Evolutionary conservation across 2,888 invertebrate genomes (phyloP), one percentile per base, ranked within the genome.

Genomic region (Embidobia sp.): DNA sequence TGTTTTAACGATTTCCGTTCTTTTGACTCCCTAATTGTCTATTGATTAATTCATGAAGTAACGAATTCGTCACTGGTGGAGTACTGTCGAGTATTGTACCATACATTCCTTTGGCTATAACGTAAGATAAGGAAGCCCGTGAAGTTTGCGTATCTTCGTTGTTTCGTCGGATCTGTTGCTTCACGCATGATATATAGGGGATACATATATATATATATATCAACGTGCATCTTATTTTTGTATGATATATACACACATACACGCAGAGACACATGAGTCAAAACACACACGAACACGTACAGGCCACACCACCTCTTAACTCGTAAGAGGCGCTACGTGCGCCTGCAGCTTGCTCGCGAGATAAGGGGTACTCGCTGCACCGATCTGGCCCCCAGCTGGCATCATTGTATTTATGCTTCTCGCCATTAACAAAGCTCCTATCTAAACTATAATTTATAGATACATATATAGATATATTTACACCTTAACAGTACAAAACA

Each of bases 81-180:
- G 82, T 85, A 87, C 86, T 86, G 86, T 89, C 85, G 85, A 88
- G 89, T 89, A 89, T 89, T 89, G 89, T 89, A 89, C 88, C 86
- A 87, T 89, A 89, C 89, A 89, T 89, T 89, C 89, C 89, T 89
- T 89, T 87, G 89, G 89, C 89, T 89, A 89, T 89, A 89, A 89
- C 81, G 79, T 87, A 86, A 85, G 85, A 73, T 79, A 79, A 79
- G 75, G 63, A 75, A 73, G 73, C 69, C 67, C 78, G 67, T 70
- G 61, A 59, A 74, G 69, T 70, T 64, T 44, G 72, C 79, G 77
- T 77, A 61, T 63, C 57, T 64, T 74, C 70, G 59, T 69, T 73
- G 42, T 66, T 74, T 74, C 46, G 55, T 66, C 57, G 67, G 61
- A 77, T 75, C 51, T 73, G 63, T 77, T 61, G 40, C 59, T 76